Evolutionary conservation across 2,888 invertebrate genomes (phyloP), one percentile per base, ranked within the genome.

Genomic region (Drosophila mimica): DNA sequence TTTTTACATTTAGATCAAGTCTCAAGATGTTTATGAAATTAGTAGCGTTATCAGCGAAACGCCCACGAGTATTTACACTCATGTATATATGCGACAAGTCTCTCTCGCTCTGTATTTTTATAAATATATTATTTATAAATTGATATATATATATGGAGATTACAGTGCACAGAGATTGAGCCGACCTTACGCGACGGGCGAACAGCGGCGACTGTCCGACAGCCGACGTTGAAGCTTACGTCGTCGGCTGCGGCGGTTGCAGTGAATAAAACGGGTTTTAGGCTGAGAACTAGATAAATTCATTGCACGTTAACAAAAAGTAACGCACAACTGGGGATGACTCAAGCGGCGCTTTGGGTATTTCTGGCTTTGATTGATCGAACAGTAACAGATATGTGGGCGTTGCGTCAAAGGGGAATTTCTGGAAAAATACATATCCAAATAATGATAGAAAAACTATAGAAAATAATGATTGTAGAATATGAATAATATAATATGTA

Each of bases 261-360:
- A 66, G 52, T 70, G 63, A 76, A 57, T 61, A 71, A 85, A 90
- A 88, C 90, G 58, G 49, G 87, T 88, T 90, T 73, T 56, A 46
- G 67, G 59, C 57, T 46, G 49, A 64, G 61, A 62, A 64, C 48
- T 72, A 25, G 49, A 52, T 57, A 54, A 46, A 72, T 36, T 36
- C 51, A 59, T 59, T 36, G 40, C 49, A 69, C 57, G 67, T 67
- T 56, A 67, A 59, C 59, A 73, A 38, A 36, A n/a, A 34, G n/a
- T 49, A 65, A 81, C 87, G 78, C 83, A 79, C 86, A 82, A 77
- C 69, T 66, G 81, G 9, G 43, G 20, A 76, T 84, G 90, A 88
- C 53, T 85, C 86, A 85, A 61, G 60, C 63, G 71, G 28, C 54
- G 67, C 56, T 82, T 80, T 85, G 83, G 86, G 65, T 74, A 79